These are phyloP conservation scores for Erebia palarica DNA, from an alignment of 2,888 invertebrate genomes.

Conservation along the genomic window DNA sequence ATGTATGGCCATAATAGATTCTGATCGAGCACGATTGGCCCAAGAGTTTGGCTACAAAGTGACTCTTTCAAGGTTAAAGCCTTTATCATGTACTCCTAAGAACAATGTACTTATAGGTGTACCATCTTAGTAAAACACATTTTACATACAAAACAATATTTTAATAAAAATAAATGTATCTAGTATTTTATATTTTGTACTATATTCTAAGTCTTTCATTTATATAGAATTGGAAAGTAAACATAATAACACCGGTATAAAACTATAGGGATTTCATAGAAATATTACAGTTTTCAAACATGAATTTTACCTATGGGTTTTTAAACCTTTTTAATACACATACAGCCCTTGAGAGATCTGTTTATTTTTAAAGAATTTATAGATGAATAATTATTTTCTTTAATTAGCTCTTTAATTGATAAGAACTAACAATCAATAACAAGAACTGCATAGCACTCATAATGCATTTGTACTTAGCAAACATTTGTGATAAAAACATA, in stretches of 20 bases:
- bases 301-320: neutral
- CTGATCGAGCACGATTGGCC: slow-evolving; percentile 90
- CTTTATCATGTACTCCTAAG: slow-evolving; percentile 94
- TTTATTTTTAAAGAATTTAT: neutral
- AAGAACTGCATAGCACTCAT: neutral
- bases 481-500: too few relatives aligned
- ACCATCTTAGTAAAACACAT: slow-evolving; percentile 49
- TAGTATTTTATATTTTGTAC: slow-evolving; percentile 38
- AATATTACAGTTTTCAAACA: neutral
- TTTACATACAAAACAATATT: slow-evolving; percentile 35
- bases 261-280: slow-evolving; percentile 1
- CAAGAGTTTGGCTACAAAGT: slow-evolving; percentile 89
- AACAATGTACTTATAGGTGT: slow-evolving; percentile 92
- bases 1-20: slow-evolving; percentile 95
- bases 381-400: neutral
- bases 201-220: slow-evolving; percentile 39
- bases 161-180: slow-evolving; percentile 35
- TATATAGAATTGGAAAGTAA: slow-evolving; percentile 26
- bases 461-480: too few relatives aligned
- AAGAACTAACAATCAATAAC: neutral
- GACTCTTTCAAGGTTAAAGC: slow-evolving; percentile 88
- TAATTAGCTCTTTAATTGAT: neutral
- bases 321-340: neutral
- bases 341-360: neutral
- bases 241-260: slow-evolving; percentile 25